Base-by-base conservation (phyloP, 2,888 invertebrate genomes). In the Dicranocentrus wangi region DNA sequence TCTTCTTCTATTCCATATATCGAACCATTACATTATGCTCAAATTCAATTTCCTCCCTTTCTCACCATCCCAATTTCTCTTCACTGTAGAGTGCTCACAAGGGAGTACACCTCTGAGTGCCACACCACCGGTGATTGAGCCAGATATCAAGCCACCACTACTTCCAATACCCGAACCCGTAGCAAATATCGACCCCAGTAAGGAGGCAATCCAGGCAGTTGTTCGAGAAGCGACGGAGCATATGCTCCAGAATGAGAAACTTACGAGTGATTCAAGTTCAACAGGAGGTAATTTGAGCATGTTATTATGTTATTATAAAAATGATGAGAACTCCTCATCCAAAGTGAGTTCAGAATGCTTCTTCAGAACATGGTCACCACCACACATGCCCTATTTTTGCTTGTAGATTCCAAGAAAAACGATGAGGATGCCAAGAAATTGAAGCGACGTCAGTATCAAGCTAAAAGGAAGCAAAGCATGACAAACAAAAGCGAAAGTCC, bases 371-470 rank as follows among this genome's bases (percentile, higher is more conserved):
- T n/a, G n/a, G n/a, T n/a, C n/a, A n/a, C n/a, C n/a, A n/a, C n/a
- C n/a, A n/a, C n/a, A n/a, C n/a, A n/a, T n/a, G n/a, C n/a, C n/a
- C 17, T 25, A 13, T 17, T 58, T 25, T 13, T 2, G 23, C 19
- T 39, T 42, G 15, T 53, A 73, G 85, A 83, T 39, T 17, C 53
- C 23, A 83, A 83, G 63, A 84, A 82, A 77, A 42, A 17, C 17
- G 61, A 85, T 86, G 79, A 87, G 88, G 90, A 91, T 88, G 88
- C 90, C 83, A 90, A 94, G 86, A 93, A 94, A 88, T 90, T 93
- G 81, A 93, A 94, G 88, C 91, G 94, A 84, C 91, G 94, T 58
- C 93, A 93, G 87, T 94, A 95, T 88, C 94, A 95, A 88, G 94
- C 95, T 87, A 94, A 95, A 87, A 91, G 95, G 65, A 91, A 94